These are phyloP conservation scores for Ctenodactylus gundi DNA, from an alignment of 2,113 vertebrate genomes.

Conservation along the genomic window DNA sequence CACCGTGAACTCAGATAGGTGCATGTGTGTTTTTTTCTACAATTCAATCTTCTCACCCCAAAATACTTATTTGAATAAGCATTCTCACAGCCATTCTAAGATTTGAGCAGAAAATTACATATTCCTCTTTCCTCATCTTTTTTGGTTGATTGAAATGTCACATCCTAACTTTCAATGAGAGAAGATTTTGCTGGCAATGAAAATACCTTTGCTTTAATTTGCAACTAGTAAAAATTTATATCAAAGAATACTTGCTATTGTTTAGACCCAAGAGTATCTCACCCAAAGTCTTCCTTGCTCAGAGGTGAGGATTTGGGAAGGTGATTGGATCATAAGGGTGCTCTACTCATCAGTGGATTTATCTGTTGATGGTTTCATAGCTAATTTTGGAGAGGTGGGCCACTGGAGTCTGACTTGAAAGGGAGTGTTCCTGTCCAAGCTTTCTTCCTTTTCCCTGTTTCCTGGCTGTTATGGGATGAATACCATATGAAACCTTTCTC, in stretches of 20 bases:
- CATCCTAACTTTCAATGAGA: neutral
- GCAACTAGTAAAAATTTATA: neutral
- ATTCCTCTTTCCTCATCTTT: neutral
- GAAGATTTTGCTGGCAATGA: neutral
- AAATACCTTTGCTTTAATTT: neutral
- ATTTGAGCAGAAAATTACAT: neutral
- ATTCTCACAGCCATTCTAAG: neutral
- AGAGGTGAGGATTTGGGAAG: neutral
- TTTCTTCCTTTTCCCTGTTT: neutral
- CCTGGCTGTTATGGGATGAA: neutral
- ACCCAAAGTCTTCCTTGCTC: neutral
- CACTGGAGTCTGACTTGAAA: neutral
- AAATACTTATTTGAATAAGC: neutral
- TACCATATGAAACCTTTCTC: neutral
- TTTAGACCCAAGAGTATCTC: neutral
- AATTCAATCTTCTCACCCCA: neutral
- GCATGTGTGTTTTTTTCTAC: neutral
- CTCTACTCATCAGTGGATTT: neutral
- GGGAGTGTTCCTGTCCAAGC: neutral
- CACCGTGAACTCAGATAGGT: neutral
- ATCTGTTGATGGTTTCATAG: neutral
- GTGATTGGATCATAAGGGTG: neutral
- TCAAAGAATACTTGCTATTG: neutral
- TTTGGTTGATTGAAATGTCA: neutral
- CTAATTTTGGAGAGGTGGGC: neutral